phyloP scores from a whole-genome alignment of 2,797 vertebrate genomes.

The Ambastaia sidthimunki region DNA sequence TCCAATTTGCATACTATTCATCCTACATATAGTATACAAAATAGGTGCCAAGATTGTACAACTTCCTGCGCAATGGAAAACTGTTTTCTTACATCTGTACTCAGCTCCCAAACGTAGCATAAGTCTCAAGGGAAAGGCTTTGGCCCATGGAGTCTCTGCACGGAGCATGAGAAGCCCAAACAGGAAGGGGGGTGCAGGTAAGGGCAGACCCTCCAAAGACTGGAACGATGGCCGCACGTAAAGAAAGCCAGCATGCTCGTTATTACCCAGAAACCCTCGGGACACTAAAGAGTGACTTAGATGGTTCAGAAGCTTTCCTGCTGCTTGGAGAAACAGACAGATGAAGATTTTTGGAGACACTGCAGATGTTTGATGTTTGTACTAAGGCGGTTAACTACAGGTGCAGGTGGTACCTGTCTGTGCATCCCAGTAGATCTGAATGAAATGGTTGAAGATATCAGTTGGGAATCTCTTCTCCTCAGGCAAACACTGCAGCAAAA shows the following conservation, averaged over 20 bases:
- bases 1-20: background rate
- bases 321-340: conserved; percentile 48
- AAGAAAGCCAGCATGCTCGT: conserved; percentile 94
- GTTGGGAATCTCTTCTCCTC: conserved; percentile 97
- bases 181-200: conserved; percentile 93
- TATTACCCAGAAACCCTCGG: conserved; percentile 89
- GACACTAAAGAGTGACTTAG: conserved; percentile 93
- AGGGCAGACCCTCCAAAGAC: conserved; percentile 93
- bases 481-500: conserved; percentile 93
- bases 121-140: conserved; percentile 93
- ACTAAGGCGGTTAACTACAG: too few relatives aligned
- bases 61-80: too few relatives aligned
- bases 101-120: conserved; percentile 96
- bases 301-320: conserved; percentile 91
- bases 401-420: conserved; percentile 81
- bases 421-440: conserved; percentile 95
- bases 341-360: conserved; percentile 10
- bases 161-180: conserved; percentile 96
- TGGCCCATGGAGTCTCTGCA: conserved; percentile 96
- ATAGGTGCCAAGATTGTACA: too few relatives aligned
- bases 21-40: background rate
- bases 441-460: conserved; percentile 95
- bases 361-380: background rate
- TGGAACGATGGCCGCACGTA: conserved; percentile 93
- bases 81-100: conserved; percentile 88